Base-by-base conservation (phyloP, 2,113 vertebrate species). In the Herpetotheres cachinnans region DNA sequence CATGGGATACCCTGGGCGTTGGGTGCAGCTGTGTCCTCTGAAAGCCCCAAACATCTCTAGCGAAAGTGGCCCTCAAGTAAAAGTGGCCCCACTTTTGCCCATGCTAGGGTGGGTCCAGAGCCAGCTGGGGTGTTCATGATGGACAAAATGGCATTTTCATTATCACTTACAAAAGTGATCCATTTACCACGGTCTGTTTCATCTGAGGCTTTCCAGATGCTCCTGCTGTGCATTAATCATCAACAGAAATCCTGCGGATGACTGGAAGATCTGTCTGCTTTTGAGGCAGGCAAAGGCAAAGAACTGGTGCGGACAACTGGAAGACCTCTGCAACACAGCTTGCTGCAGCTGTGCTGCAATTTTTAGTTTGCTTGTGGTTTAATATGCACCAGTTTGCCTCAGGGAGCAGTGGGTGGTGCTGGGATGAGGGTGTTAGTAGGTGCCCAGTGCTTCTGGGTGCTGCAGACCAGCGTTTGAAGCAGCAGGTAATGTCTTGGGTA, bases 151-250 rank as follows among this genome's bases (percentile, higher is more conserved):
- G 9, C 54, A 26, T 93, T 89, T 95, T 91, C 62, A 29, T 36
- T 61, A 4, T 49, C 81, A 16, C 10, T 89, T 69, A 59, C 36
- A 58, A 76, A 85, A 94, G 66, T 0, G 0, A 72, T 65, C 40
- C 29, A 0, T 87, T 90, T 61, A 6, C 46, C 0, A 3, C 92
- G 49, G 70, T 44, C 65, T 82, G 27, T 62, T 93, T 29, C 66
- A 42, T 36, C 78, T 40, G 74, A 95, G 74, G 62, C 71, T 88
- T 56, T 61, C 70, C 92, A 95, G 93, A 65, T 95, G 82, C 78
- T 94, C 82, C 89, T 80, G 70, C 84, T 93, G 84, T 44, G 84
- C 90, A 47, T 90, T 85, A 82, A 95, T 93, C 95, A 91, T 47
- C 10, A 1, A 1, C 52, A 84, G 47, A 9, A 59, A 36, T 22